Conservation (phyloP, 2,797 vertebrate species). For the Rhabdomys pumilio region DNA sequence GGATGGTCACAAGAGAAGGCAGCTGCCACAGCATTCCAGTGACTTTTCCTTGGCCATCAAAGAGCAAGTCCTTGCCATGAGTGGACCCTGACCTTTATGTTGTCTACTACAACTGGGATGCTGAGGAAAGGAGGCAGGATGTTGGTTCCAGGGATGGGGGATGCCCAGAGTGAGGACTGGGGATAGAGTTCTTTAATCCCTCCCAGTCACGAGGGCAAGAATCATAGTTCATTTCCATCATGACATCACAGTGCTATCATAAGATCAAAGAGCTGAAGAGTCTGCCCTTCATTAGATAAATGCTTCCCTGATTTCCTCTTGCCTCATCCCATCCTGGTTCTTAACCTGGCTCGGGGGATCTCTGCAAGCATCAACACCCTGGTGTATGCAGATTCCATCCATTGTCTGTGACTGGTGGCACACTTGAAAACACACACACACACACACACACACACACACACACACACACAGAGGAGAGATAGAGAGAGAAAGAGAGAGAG, state of each 20-base stretch:
- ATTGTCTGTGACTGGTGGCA: not conserved
- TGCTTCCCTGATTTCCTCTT: not conserved
- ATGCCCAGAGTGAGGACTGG: not conserved
- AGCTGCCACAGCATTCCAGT: not conserved
- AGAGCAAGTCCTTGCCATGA: not conserved
- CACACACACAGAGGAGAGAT: not conserved
- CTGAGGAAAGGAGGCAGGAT: not conserved
- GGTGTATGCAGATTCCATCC: not conserved
- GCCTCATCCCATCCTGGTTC: not conserved
- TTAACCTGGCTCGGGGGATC: not conserved
- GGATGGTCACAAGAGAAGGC: not conserved
- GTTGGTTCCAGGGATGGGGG: not conserved
- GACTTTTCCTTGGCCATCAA: not conserved
- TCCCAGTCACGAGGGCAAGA: slow-evolving; percentile 13
- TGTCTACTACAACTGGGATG: not conserved
- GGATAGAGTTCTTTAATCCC: not conserved
- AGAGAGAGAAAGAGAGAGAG: not conserved
- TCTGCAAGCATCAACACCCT: not conserved
- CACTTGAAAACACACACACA: not conserved
- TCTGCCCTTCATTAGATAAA: not conserved
- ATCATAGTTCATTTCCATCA: not conserved
- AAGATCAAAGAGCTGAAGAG: not conserved
- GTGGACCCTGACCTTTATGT: not conserved
- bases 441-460: not conserved
- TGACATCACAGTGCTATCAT: not conserved